A percentile compares a stretch with the other conserved stretches of the same genome.
Evolutionary conservation across 2,888 invertebrate genomes (phyloP).

Genomic region (Lordiphosa andalusiaca): DNA sequence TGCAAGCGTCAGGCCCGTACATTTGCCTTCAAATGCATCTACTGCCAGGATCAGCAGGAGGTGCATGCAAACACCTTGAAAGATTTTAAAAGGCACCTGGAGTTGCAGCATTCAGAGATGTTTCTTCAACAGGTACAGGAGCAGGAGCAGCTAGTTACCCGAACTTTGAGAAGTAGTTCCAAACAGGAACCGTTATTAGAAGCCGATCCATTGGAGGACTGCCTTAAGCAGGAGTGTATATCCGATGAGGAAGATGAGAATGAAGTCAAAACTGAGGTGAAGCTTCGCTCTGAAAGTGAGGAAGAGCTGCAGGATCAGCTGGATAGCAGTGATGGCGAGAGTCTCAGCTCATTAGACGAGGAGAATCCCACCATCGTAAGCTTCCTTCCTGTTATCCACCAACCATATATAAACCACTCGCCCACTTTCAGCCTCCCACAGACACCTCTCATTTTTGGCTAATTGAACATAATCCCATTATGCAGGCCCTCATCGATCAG

Average conservation of each 20-base stretch:
- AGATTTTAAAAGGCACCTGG: slow-evolving; percentile 32
- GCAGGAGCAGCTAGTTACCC: neutral
- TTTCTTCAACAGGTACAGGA: neutral
- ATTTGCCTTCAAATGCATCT: slow-evolving; percentile 34
- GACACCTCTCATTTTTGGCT: slow-evolving; percentile 31
- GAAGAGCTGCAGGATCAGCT: neutral
- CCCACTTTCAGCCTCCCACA: neutral
- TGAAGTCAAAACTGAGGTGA: neutral
- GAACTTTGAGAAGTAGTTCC: neutral
- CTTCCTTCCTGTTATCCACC: no score
- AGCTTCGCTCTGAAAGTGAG: neutral
- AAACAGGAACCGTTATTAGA: neutral
- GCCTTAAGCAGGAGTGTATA: no score
- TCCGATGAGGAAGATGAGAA: neutral
- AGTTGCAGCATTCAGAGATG: slow-evolving; percentile 12
- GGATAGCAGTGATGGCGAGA: slow-evolving; percentile 11
- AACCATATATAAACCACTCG: no score
- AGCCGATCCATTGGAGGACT: no score
- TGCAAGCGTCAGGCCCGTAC: slow-evolving; percentile 4
- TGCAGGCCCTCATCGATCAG: slow-evolving; percentile 36
- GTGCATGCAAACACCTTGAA: slow-evolving; percentile 22
- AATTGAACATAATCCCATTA: slow-evolving; percentile 33
- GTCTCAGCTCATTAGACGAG: neutral
- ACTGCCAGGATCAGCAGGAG: slow-evolving; percentile 12
- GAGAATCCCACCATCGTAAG: neutral